These are phyloP conservation scores for Leucophora obtusa DNA, from an alignment of 2,888 invertebrate species.

Conservation along the genomic window DNA sequence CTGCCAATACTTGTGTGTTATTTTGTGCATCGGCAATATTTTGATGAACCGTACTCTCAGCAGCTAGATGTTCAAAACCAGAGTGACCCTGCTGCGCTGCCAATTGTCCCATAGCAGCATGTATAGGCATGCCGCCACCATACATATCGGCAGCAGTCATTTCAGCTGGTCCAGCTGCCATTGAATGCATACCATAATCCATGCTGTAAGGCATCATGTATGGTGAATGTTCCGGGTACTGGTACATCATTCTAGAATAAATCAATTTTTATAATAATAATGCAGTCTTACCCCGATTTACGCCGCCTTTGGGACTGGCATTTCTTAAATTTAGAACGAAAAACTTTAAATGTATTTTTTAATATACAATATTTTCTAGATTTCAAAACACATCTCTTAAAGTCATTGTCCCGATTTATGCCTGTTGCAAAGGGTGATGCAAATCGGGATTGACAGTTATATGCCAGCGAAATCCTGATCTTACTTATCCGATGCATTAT, in stretches of 20 bases:
- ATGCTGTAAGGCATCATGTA: conserved; percentile 78
- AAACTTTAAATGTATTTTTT: no score
- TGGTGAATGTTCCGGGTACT: conserved; percentile 76
- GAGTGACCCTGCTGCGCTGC: conserved; percentile 68
- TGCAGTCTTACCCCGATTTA: no score
- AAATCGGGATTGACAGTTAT: no score
- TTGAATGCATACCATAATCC: conserved; percentile 75
- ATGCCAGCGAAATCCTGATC: conserved; percentile 16
- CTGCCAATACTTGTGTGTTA: conserved; percentile 74
- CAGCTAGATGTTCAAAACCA: conserved; percentile 72
- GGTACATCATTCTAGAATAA: conserved; percentile 75
- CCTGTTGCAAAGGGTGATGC: no score
- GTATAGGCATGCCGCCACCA: conserved; percentile 73
- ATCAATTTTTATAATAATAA: neutral
- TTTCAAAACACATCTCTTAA: no score
- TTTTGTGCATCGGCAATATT: conserved; percentile 75
- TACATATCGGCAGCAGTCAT: conserved; percentile 74
- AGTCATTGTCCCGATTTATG: no score
- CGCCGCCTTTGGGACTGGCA: no score
- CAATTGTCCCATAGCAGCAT: conserved; percentile 67
- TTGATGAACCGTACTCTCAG: conserved; percentile 75
- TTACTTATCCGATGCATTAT: conserved; percentile 80
- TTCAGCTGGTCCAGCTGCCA: conserved; percentile 71
- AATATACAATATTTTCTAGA: no score
- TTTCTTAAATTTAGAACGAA: no score